Percentiles rank a stretch among this genome's conserved stretches.
Evolutionary conservation across 2,113 vertebrate genomes (phyloP).

Genomic region (Psilopogon haemacephalus): DNA sequence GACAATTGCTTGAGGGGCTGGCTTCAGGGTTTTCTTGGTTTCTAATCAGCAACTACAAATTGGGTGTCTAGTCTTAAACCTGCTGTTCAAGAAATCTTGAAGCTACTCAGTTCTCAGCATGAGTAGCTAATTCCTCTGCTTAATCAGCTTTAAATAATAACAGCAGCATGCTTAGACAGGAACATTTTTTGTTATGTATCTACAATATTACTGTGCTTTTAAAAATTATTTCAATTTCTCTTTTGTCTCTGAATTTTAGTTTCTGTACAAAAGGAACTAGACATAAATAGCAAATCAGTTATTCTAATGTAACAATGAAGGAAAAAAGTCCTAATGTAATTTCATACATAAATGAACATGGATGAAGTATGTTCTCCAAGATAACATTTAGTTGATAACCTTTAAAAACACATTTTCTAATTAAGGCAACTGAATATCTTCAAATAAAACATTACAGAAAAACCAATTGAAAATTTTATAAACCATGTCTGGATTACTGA

Average conservation of each 20-base stretch:
- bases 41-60: background rate
- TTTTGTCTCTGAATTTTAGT: background rate
- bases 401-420: background rate
- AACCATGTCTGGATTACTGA: background rate
- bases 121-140: conserved; percentile 5
- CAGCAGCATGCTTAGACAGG: background rate
- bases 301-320: background rate
- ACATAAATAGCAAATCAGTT: background rate
- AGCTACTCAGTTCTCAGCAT: background rate
- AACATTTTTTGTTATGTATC: background rate
- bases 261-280: background rate
- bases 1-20: background rate
- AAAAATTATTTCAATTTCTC: background rate
- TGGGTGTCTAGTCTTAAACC: background rate
- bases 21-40: background rate
- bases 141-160: conserved; percentile 7
- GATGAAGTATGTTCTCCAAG: background rate
- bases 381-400: background rate
- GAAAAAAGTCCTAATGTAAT: background rate
- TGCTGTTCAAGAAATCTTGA: background rate
- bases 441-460: background rate
- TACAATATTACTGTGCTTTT: background rate
- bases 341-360: background rate
- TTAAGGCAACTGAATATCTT: background rate
- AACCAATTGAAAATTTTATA: background rate